These are phyloP conservation scores for Julus scanicus DNA, from an alignment of 2,888 invertebrate genomes.

Conservation along the genomic window DNA sequence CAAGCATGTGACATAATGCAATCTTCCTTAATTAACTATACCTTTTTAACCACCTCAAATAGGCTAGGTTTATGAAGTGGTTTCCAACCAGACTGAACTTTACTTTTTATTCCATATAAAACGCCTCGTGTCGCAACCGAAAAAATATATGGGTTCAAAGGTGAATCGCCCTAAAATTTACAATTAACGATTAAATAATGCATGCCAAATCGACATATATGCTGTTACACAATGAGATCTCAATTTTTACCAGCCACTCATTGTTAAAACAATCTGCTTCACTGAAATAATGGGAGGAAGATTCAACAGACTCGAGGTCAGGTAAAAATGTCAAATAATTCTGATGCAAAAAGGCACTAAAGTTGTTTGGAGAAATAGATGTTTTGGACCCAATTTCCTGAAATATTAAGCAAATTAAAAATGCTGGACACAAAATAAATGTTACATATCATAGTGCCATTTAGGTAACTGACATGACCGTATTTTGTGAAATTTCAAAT, in stretches of 20 bases:
- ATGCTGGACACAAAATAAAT: too few relatives aligned
- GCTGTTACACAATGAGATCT: too few relatives aligned
- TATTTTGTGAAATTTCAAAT: too few relatives aligned
- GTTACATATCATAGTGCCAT: too few relatives aligned
- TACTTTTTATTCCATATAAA: background rate
- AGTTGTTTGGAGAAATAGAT: background rate
- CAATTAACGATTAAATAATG: background rate
- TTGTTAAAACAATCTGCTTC: conserved; percentile 27
- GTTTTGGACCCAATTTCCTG: conserved; percentile 50
- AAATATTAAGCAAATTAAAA: background rate
- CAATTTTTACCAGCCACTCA: conserved; percentile 32
- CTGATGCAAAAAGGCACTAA: conserved; percentile 44
- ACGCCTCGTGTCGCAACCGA: conserved; percentile 49
- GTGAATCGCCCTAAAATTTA: conserved; percentile 10
- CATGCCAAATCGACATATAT: too few relatives aligned
- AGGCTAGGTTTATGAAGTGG: conserved; percentile 66
- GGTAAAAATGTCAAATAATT: conserved; percentile 44
- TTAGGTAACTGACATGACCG: too few relatives aligned
- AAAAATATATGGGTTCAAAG: conserved; percentile 9
- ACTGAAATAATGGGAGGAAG: conserved; percentile 47
- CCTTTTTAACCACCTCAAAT: conserved; percentile 62
- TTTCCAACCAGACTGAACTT: conserved; percentile 61
- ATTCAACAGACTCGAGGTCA: background rate
- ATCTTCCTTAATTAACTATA: conserved; percentile 17
- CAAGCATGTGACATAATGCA: background rate